Percentiles rank a stretch among this genome's conserved stretches.
These are phyloP conservation scores for Coelogynopora nodosa DNA, from an alignment of 2,888 invertebrate genomes.

Conservation along the genomic window DNA sequence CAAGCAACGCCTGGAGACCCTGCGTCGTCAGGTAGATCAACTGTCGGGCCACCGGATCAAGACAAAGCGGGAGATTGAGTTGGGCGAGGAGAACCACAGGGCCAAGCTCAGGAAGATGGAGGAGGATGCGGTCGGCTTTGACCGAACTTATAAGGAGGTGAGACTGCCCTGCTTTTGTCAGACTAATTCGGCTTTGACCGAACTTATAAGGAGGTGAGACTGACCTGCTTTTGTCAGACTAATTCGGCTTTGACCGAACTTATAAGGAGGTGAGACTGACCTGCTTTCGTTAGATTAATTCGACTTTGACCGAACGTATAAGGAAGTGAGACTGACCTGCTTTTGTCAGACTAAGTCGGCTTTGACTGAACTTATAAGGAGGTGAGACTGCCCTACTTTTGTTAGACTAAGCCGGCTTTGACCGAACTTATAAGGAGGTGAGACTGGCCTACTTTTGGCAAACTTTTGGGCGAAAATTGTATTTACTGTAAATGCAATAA, in stretches of 20 bases:
- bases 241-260: not conserved
- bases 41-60: constrained; percentile 60
- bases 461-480: no score
- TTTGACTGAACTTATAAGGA: no score
- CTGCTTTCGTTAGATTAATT: no score
- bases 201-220: not conserved
- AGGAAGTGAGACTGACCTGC: not conserved
- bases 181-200: not conserved
- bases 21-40: constrained; percentile 89
- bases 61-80: not conserved
- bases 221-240: no score
- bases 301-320: not conserved
- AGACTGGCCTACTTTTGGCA: no score
- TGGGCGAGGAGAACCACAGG: not conserved
- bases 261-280: not conserved
- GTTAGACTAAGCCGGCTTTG: no score
- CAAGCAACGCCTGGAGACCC: constrained; percentile 71
- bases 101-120: not conserved
- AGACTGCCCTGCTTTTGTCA: no score
- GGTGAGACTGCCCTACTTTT: no score
- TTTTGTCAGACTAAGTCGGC: no score
- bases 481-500: no score
- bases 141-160: not conserved
- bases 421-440: no score
- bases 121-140: not conserved